phyloP scores from a whole-genome alignment of 2,113 vertebrate species.

The Chaetorhynchus papuensis region DNA sequence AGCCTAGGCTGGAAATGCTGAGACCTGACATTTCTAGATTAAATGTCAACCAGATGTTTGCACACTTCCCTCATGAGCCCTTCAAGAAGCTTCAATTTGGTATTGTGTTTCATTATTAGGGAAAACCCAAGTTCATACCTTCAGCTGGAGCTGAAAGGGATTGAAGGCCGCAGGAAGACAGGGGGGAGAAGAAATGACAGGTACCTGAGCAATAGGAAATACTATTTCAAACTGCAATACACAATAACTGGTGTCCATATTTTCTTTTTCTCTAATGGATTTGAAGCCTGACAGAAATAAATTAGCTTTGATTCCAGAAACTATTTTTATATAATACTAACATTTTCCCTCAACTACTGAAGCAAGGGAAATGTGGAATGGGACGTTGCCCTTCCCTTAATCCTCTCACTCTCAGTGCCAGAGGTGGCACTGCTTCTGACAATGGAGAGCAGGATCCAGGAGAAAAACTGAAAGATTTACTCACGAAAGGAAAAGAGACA shows the following conservation, averaged over 20 bases:
- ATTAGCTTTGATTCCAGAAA: not conserved
- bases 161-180: not conserved
- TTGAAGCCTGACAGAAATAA: not conserved
- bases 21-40: constrained; percentile 48
- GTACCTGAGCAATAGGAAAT: not conserved
- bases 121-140: not conserved
- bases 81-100: not conserved
- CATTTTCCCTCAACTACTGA: not conserved
- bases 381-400: not conserved
- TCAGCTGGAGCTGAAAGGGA: not conserved
- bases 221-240: not conserved
- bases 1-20: constrained; percentile 43
- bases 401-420: not conserved
- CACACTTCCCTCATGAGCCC: not conserved
- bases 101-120: constrained; percentile 7
- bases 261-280: not conserved
- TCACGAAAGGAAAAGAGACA: not conserved
- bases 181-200: not conserved
- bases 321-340: not conserved
- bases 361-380: not conserved
- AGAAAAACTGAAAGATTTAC: not conserved
- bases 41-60: constrained; percentile 60
- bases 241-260: not conserved
- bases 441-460: not conserved
- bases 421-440: not conserved